Base-by-base conservation (phyloP, 2,113 vertebrate genomes). In the Callopanchax toddi region DNA sequence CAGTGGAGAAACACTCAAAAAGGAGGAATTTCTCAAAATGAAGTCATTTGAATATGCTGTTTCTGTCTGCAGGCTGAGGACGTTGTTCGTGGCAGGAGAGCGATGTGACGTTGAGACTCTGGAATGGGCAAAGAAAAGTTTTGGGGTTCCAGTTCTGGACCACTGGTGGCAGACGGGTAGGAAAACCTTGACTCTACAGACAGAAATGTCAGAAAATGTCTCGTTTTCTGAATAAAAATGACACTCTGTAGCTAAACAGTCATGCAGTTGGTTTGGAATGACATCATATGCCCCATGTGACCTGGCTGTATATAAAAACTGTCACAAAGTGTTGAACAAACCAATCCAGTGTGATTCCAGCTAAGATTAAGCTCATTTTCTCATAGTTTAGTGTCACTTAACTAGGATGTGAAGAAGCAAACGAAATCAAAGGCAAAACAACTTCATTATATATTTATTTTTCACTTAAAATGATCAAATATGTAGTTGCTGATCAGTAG, bases 101-200 rank as follows among this genome's bases (percentile, higher is more conserved):
- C 94, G 90, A 52, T 99, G 97, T 84, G 97, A 99, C 56, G 89
- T 95, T 61, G 95, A 97, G 63, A 99, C 96, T 0, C 84, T 99
- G 37, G 88, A 96, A 45, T 99, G 97, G 97, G 93, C 96, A 45
- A 97, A 95, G 89, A 91, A 57, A 61, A 87, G 86, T 74, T 99
- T 99, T 79, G 91, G 90, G n/a, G 96, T 96, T 22, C 96, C 97
- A 13, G 94, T 99, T 42, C 87, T 99, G 82, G 97, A 99, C 86
- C 97, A 99, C 66, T 99, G 97, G 97, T 99, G 97, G 97, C 97
- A 99, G 87, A 99, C 97, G 11, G 97, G 97, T 99, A 86, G 92
- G 89, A 52, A 22, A 17, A 3, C 2, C 25, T 64, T 36, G 25
- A 10, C 18, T 61, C 17, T 12, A 18, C 23, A 21, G 12, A 56